Conservation (phyloP, 2,113 vertebrate genomes). For the Lipotes vexillifer region DNA sequence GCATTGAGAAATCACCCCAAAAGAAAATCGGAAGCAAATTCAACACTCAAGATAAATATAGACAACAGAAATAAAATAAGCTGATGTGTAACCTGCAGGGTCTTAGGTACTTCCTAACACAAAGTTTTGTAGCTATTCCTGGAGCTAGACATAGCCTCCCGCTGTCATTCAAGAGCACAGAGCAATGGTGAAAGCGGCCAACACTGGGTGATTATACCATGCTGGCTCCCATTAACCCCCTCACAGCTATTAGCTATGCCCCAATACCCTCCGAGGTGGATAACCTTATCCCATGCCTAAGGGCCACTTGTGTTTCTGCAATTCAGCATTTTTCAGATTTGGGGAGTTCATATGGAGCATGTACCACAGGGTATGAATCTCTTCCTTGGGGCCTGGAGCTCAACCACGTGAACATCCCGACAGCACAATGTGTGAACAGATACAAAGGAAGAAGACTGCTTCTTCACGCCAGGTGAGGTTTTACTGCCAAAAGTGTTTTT, state of each 20-base stretch:
- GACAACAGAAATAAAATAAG: neutral
- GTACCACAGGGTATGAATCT: accelerated
- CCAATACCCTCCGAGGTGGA: neutral
- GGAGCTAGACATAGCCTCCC: neutral
- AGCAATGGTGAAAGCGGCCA: neutral
- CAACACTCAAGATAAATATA: neutral
- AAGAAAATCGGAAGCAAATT: neutral
- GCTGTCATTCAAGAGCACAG: neutral
- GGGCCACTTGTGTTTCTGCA: neutral
- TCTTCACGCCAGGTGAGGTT: neutral
- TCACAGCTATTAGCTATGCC: neutral
- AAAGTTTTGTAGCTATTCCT: neutral
- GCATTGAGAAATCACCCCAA: neutral
- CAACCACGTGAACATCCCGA: accelerated
- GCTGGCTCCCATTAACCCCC: neutral
- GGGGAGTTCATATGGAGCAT: neutral
- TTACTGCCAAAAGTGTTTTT: neutral
- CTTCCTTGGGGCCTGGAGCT: neutral
- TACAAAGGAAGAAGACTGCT: neutral
- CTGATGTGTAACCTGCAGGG: neutral
- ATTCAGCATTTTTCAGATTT: neutral
- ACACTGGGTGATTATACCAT: neutral
- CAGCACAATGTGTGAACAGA: neutral
- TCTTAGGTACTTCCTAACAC: neutral
- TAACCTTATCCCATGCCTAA: neutral